phyloP scores from a whole-genome alignment of 2,888 invertebrate species.

The Nymphalis c-album region DNA sequence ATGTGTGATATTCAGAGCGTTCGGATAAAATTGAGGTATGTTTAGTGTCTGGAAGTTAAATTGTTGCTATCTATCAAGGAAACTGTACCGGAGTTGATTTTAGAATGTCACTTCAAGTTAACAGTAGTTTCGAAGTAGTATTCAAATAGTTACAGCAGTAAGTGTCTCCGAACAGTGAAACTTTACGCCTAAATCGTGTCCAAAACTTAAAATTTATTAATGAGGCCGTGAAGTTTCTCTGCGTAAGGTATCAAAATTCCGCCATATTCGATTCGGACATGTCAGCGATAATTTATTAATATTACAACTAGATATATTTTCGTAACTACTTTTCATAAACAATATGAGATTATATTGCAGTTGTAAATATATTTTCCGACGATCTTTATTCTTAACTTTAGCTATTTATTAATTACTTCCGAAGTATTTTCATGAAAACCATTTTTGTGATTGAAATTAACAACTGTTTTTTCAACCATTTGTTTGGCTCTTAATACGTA shows the following conservation, averaged over 20 bases:
- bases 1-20: neutral
- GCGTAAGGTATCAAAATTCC: constrained; percentile 11
- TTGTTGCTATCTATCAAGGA: neutral
- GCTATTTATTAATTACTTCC: too few relatives aligned
- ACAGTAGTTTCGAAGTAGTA: neutral
- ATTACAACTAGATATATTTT: neutral
- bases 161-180: constrained; percentile 8
- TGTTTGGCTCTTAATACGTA: too few relatives aligned
- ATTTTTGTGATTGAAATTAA: too few relatives aligned
- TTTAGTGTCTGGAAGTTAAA: too few relatives aligned
- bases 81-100: constrained; percentile 3
- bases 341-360: too few relatives aligned
- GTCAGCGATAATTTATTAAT: constrained; percentile 7
- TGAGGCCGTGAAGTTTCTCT: constrained; percentile 19
- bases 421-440: too few relatives aligned
- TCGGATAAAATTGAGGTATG: too few relatives aligned
- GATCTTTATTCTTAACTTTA: too few relatives aligned
- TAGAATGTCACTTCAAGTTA: neutral
- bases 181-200: constrained; percentile 18
- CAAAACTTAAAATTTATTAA: constrained; percentile 23
- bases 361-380: too few relatives aligned
- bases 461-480: too few relatives aligned
- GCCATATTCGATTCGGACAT: constrained; percentile 15
- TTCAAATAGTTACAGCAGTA: neutral
- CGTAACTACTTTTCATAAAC: neutral